Base-by-base conservation (phyloP, 1,140 invertebrate species). In the Pygmarrhopalites habei region DNA sequence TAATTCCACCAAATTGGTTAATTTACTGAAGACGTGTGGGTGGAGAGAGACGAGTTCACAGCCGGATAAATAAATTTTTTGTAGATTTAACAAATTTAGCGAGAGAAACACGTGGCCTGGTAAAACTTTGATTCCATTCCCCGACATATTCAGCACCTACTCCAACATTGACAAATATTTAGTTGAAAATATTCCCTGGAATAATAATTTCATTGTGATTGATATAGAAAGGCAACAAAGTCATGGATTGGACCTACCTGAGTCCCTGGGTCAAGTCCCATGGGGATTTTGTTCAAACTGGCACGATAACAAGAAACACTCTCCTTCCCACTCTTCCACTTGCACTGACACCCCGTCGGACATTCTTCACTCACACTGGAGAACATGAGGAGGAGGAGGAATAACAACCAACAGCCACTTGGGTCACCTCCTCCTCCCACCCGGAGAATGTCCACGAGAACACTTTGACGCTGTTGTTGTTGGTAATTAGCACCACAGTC, bases 301-400 rank as follows among this genome's bases (percentile, higher is more conserved):
- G 84, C 83, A 72, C 82, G 82, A 58, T 81, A 78, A 77, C 88
- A 91, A 63, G 87, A 80, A 44, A 86, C 88, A 29, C 86, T 87
- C 75, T 89, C 86, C 76, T 90, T 90, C 66, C 87, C 87, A 72
- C 83, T 84, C 73, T 87, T 86, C 89, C 89, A 90, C 75, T 88
- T 89, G 77, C 88, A 90, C 74, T 88, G 85, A 77, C 88, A 90
- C 65, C 83, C 79, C 51, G 79, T 79, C 28, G 85, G 85, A 74
- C 86, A 88, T 30, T 63, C 67, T 1, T 58, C 56, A 1, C 56
- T 57, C 19, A 65, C 57, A 56, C 58, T 32, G 29, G 51, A 51
- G 5, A 71, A 21, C 32, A 49, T 47, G n/a, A 49, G 51, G 44
- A 44, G 41, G 44, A n/a, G 58, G 41, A 35, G 62, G 44, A 58